A percentile compares a stretch with the other conserved stretches of the same genome.
phyloP scores from a whole-genome alignment of 1,140 invertebrate species.

The Coptotermes formosanus region DNA sequence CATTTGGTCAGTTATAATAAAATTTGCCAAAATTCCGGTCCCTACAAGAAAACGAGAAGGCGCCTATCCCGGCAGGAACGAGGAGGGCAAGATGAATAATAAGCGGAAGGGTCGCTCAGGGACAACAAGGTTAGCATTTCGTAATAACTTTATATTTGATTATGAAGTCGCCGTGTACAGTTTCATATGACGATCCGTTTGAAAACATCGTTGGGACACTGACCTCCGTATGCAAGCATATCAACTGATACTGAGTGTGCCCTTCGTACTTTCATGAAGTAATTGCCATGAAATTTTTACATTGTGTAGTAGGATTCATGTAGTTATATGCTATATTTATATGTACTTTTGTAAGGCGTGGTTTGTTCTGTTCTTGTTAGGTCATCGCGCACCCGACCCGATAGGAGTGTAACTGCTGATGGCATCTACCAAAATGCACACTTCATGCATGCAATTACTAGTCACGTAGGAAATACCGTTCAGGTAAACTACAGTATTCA shows the following conservation, averaged over 20 bases:
- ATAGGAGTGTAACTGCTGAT: conserved; percentile 58
- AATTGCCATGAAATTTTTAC: not conserved
- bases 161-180: not conserved
- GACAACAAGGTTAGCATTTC: conserved; percentile 46
- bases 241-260: not conserved
- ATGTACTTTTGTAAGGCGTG: not conserved
- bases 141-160: not conserved
- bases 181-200: not conserved
- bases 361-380: conserved; percentile 45
- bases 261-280: not conserved
- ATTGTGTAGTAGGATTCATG: not conserved
- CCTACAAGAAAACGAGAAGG: conserved; percentile 56
- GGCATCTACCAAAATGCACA: conserved; percentile 83
- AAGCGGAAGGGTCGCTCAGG: conserved; percentile 53
- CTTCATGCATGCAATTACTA: conserved; percentile 82
- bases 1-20: conserved; percentile 37
- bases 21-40: conserved; percentile 60
- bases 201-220: conserved; percentile 29
- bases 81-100: conserved; percentile 51
- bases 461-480: conserved; percentile 77
- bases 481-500: conserved; percentile 50
- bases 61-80: conserved; percentile 54
- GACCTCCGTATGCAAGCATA: conserved; percentile 25
- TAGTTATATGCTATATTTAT: not conserved
- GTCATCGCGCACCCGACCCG: conserved; percentile 56